These are phyloP conservation scores for Drosophila albomicans DNA, from an alignment of 1,140 invertebrate genomes.

Conservation along the genomic window DNA sequence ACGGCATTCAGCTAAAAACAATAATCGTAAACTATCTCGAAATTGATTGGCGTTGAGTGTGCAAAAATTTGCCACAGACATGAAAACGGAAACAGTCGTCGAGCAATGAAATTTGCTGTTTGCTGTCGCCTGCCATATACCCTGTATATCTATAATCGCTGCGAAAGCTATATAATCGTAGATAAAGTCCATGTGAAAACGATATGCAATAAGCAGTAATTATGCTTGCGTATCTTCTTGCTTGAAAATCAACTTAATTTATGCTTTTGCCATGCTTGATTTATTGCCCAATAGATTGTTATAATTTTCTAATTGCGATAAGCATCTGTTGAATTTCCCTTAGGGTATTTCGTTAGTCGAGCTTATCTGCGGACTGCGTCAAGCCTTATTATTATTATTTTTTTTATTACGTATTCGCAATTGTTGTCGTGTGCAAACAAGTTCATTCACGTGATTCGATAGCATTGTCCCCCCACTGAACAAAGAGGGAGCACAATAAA, in stretches of 20 bases:
- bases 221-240: no score
- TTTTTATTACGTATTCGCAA: slow-evolving; percentile 18
- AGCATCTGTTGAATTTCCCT: neutral
- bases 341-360: neutral
- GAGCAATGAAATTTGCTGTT: slow-evolving; percentile 25
- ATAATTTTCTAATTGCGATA: no score
- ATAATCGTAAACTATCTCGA: slow-evolving; percentile 75
- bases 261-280: no score
- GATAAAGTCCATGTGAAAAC: no score
- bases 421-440: slow-evolving; percentile 55
- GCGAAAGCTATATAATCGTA: neutral
- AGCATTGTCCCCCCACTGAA: neutral
- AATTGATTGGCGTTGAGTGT: slow-evolving; percentile 79
- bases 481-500: neutral
- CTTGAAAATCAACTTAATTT: no score
- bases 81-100: slow-evolving; percentile 59
- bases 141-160: neutral
- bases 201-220: no score
- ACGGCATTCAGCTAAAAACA: slow-evolving; percentile 45
- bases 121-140: slow-evolving; percentile 25
- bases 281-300: no score
- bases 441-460: slow-evolving; percentile 69
- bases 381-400: slow-evolving; percentile 1
- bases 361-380: neutral
- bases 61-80: slow-evolving; percentile 66